These are phyloP conservation scores for Notarius quadriscutis DNA, from an alignment of 2,113 vertebrate genomes.

Conservation along the genomic window DNA sequence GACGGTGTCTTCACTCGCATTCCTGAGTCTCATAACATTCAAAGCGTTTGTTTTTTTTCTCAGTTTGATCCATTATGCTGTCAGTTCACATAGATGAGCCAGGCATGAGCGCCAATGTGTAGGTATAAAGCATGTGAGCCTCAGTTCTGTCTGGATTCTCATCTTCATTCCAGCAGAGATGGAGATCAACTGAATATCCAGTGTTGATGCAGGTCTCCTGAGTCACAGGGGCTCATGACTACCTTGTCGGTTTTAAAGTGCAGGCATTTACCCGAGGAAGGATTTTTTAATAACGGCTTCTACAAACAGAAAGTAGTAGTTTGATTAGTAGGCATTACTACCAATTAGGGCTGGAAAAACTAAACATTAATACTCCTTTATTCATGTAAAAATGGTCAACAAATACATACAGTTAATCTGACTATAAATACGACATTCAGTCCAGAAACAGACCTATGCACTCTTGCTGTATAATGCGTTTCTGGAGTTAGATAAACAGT, in stretches of 20 bases:
- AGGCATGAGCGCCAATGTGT: constrained; percentile 5
- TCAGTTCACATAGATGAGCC: constrained; percentile 27
- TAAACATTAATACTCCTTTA: not conserved
- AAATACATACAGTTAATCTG: not conserved
- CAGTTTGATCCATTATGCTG: not conserved
- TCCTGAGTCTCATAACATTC: constrained; percentile 21
- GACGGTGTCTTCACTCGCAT: constrained; percentile 41
- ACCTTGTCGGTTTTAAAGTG: not conserved
- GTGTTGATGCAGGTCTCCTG: not conserved
- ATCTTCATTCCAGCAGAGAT: not conserved
- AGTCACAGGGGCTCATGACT: constrained; percentile 4
- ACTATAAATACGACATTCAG: not conserved
- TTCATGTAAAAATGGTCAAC: not conserved
- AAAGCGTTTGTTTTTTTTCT: constrained; percentile 45
- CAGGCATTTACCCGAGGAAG: constrained; percentile 1
- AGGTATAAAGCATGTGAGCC: not conserved
- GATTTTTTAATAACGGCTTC: constrained; percentile 12
- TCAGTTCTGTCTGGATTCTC: not conserved
- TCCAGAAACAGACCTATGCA: not conserved
- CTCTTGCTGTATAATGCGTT: not conserved
- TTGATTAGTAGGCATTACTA: not conserved
- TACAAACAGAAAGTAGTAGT: not conserved
- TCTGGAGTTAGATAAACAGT: not conserved
- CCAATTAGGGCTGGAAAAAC: not conserved
- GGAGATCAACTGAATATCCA: constrained; percentile 7